These are phyloP conservation scores for Pollimyrus isidori DNA, from an alignment of 2,113 vertebrate genomes.

Conservation along the genomic window DNA sequence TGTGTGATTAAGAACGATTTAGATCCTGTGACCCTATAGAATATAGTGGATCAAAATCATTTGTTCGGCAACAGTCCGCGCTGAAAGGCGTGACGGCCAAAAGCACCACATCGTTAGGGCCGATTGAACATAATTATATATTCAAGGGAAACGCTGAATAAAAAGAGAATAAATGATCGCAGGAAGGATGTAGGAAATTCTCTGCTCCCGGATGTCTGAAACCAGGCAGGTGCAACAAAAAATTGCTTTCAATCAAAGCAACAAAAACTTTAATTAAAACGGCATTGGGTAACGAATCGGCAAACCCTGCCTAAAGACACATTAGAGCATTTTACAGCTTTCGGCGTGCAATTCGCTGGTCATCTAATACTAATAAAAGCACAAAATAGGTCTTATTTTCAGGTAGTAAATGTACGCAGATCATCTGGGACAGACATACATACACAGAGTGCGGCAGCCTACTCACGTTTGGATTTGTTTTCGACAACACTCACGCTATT, in stretches of 20 bases:
- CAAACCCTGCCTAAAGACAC: not conserved
- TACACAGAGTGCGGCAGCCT: not conserved
- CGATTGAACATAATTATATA: not conserved
- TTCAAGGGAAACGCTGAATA: not conserved
- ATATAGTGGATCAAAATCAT: constrained; percentile 26
- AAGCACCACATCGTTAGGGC: not conserved
- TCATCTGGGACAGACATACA: not conserved
- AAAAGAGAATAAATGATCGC: not conserved
- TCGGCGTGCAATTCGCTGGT: not conserved
- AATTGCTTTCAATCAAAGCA: not conserved
- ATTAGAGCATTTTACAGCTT: not conserved
- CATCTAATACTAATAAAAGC: not conserved
- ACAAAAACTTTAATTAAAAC: not conserved
- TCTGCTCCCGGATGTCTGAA: not conserved
- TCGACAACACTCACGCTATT: not conserved
- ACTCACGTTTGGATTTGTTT: not conserved
- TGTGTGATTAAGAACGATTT: constrained; percentile 73
- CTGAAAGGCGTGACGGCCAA: not conserved
- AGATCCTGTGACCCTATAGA: constrained; percentile 54
- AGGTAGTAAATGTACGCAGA: not conserved
- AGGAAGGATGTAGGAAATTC: not conserved
- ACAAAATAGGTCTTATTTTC: not conserved
- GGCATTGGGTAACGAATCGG: not conserved
- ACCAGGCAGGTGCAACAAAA: not conserved
- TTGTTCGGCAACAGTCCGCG: constrained; percentile 67